Evolutionary conservation across 53 echinoderm and acorn worm genomes (phyloP), one percentile per base, ranked within the genome.

Genomic region (Pentamera pediparva): DNA sequence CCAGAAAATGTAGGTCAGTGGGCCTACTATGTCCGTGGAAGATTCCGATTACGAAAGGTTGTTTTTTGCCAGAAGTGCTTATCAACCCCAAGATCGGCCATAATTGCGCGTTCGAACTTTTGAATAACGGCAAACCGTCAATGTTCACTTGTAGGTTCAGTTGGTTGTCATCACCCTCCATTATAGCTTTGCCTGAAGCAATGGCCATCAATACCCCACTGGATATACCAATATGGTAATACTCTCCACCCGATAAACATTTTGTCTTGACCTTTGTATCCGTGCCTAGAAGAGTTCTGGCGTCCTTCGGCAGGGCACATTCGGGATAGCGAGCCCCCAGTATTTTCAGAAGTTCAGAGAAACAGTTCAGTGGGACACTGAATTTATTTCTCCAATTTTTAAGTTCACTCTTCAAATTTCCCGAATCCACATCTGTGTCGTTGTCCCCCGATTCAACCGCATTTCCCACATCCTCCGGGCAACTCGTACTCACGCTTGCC

Each of bases 31-130:
- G 1, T 0, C 54, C 54, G 10, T 54, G 54, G 18, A 26, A 54
- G 2, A 54, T 24, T 26, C 0, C 54, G 28, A 54, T 54, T 28
- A 54, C 7, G 3, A 54, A 54, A 3, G 54, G 54, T 11, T 54
- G 2, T 17, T 17, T 54, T 24, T 54, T 54, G 24, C 2, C 7
- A 18, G 28, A 3, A 53, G 53, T 1, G 28, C 13, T 54, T 26
- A 22, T 17, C 54, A 54, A 26, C 3, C 60, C 60, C 18, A 60
- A 60, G 11, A 60, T 60, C 10, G 60, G 60, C 60, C 60, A 60
- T n/a, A 54, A 54, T 19, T 54, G 54, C 8, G 54, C 24, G 25
- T 54, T 54, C 9, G 54, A 54, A 54, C 54, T 60, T 60, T 60
- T 60, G 18, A 30, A 60, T 6, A 60, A 34, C 33, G 60, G 60